These are phyloP conservation scores for Willowsia nigromaculata DNA, from an alignment of 2,888 invertebrate species.

Conservation along the genomic window DNA sequence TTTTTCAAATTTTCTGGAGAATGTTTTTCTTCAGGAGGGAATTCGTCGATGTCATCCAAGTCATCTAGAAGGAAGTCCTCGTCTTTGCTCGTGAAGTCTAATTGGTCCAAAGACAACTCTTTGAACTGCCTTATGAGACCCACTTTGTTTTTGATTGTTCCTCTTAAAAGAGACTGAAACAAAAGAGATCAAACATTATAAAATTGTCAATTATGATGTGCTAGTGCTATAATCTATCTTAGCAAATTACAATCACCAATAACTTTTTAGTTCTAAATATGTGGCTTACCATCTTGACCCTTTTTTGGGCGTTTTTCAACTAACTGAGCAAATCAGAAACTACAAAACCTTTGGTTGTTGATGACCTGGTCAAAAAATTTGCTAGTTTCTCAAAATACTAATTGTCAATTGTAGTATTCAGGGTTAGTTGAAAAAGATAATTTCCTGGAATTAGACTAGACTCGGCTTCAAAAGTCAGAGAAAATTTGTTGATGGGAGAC, in stretches of 20 bases:
- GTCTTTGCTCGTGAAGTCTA: not conserved
- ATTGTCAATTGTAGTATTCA: no score
- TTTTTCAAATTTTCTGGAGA: not conserved
- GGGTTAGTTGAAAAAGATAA: no score
- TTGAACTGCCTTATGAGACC: not conserved
- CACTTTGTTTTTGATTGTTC: not conserved
- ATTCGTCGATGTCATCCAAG: not conserved
- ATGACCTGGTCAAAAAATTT: no score
- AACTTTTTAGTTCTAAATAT: not conserved
- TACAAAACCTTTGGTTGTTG: no score
- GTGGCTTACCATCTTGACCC: not conserved
- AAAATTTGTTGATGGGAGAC: no score
- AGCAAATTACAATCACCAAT: no score
- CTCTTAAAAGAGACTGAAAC: slow-evolving; percentile 1
- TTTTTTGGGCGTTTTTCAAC: no score
- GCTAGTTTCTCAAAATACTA: no score
- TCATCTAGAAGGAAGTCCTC: not conserved
- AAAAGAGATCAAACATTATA: not conserved
- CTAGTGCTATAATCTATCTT: no score
- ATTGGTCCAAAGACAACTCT: not conserved
- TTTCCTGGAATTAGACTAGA: no score
- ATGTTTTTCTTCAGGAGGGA: not conserved
- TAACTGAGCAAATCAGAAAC: no score
- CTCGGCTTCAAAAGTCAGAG: no score
- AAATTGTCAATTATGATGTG: not conserved